Base-by-base conservation (phyloP, 2,797 vertebrate genomes). In the Huso huso region DNA sequence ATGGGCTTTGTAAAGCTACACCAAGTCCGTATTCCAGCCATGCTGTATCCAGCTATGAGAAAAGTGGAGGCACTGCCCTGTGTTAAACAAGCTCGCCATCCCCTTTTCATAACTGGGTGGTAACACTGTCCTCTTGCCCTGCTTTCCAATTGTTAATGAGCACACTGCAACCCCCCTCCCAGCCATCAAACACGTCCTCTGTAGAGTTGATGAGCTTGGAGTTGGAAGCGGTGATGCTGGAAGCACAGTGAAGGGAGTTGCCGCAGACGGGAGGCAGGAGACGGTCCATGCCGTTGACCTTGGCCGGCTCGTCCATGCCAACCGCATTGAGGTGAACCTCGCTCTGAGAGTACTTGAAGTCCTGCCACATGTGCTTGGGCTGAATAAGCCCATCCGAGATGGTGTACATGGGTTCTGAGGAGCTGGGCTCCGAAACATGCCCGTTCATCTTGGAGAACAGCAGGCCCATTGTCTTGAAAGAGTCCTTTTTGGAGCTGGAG, bases 231-330 rank as follows among this genome's bases (percentile, higher is more conserved):
- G 93, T 95, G 80, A 95, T 94, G 85, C 89, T 93, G 90, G 95
- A 94, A 89, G 89, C 88, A 87, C 94, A 95, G 90, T 95, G 94
- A 85, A 97, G 91, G 75, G 95, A 95, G 84, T 92, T 92, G 85
- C 91, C 90, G 82, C 92, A 90, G 76, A 91, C 87, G 60, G 92
- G 82, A 70, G 92, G 80, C 72, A 91, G 87, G 67, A 93, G 90
- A 60, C 84, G 88, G 79, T 90, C 93, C 76, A 89, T 87, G 73
- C 91, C 91, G 5, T 87, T 83, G 6, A 83, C 83, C 70, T 90
- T 84, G 64, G 74, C 72, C 72, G 79, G 76, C 79, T 86, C 81
- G 13, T 82, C 86, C 74, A 84, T 81, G 73, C 90, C 93, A 78
- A 94, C 89, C 85, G 92, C 91, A 82, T 92, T 90, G 82, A 96